phyloP scores from a whole-genome alignment of 1,140 invertebrate genomes.

The Scaptomyza montana region DNA sequence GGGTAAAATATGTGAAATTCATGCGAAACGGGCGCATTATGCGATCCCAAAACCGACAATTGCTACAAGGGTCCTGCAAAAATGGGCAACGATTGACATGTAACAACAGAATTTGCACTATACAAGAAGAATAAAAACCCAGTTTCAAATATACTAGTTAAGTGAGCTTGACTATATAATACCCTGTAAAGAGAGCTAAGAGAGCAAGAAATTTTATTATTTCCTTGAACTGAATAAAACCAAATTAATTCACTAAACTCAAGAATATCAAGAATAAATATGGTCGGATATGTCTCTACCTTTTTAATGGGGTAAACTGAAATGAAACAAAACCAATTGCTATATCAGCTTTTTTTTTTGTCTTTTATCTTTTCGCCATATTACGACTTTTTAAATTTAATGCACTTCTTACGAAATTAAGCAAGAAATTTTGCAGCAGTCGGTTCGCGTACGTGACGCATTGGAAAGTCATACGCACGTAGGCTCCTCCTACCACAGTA shows the following conservation, averaged over 20 bases:
- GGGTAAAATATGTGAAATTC: slow-evolving; percentile 46
- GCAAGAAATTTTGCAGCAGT: neutral
- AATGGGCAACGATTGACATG: slow-evolving; percentile 23
- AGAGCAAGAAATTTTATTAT: no score
- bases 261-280: no score
- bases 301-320: neutral
- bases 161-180: neutral
- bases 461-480: slow-evolving; percentile 16
- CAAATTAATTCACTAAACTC: no score
- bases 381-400: neutral
- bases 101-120: neutral
- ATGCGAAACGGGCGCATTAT: slow-evolving; percentile 34
- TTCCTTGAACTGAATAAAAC: no score
- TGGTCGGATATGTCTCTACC: no score
- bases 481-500: neutral
- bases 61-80: neutral
- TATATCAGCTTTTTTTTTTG: neutral
- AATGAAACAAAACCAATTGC: neutral
- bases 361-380: neutral
- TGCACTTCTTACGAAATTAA: slow-evolving; percentile 4
- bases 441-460: neutral
- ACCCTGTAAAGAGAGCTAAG: neutral
- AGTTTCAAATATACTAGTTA: neutral
- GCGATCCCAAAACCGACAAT: neutral
- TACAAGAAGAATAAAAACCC: neutral